A percentile compares a stretch with the other conserved stretches of the same genome.
Evolutionary conservation across 2,797 vertebrate species (phyloP).

Genomic region (Tamandua tetradactyla): DNA sequence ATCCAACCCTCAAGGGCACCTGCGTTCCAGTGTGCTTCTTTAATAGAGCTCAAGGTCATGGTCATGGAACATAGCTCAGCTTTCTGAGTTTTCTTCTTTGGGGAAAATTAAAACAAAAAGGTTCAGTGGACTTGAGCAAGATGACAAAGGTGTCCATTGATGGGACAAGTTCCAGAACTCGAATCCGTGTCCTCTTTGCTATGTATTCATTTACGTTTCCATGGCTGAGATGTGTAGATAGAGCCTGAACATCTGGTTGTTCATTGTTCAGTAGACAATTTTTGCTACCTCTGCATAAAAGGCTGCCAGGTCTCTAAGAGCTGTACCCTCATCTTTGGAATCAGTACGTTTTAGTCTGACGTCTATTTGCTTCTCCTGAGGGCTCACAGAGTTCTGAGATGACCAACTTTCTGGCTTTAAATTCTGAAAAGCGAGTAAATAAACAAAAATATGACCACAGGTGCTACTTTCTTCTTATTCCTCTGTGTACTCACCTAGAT

Average conservation of each 20-base stretch:
- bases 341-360: background rate
- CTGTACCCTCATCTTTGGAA: background rate
- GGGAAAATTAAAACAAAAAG: background rate
- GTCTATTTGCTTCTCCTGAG: background rate
- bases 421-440: background rate
- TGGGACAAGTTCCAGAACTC: background rate
- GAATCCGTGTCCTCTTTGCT: background rate
- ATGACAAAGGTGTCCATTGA: background rate
- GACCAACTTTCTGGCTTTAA: background rate
- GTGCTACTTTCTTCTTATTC: background rate
- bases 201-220: background rate
- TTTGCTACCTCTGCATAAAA: background rate
- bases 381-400: background rate
- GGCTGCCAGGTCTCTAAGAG: background rate
- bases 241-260: background rate
- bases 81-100: background rate
- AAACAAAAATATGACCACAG: background rate
- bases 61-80: accelerated
- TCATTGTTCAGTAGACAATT: background rate
- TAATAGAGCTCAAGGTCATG: background rate
- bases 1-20: background rate
- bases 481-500: accelerated
- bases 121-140: background rate
- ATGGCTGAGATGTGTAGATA: background rate
- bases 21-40: background rate